These are phyloP conservation scores for Dermatophagoides farinae DNA, from an alignment of 1,140 invertebrate species.

Conservation along the genomic window DNA sequence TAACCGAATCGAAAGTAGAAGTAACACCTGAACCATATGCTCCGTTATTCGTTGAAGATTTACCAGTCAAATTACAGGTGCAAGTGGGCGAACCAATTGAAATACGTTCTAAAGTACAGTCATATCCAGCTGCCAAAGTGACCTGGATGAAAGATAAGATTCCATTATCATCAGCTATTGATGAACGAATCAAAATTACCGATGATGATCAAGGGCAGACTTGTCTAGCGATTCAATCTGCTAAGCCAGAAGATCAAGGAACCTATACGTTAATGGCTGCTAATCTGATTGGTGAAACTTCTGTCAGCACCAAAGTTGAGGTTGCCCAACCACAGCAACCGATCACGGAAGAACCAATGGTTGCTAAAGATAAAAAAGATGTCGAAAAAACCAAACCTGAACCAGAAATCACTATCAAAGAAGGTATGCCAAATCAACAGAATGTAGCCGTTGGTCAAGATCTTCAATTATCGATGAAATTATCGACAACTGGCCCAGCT, in stretches of 20 bases:
- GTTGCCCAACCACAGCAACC: not conserved
- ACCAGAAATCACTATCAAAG: not conserved
- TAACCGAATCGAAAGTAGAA: not conserved
- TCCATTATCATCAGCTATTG: not conserved
- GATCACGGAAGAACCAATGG: not conserved
- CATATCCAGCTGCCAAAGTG: slow-evolving; percentile 11
- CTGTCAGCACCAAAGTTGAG: slow-evolving; percentile 23
- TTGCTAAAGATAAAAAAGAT: not conserved
- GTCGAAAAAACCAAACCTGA: not conserved
- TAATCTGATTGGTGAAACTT: slow-evolving; percentile 36
- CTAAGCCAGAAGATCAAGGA: slow-evolving; percentile 61
- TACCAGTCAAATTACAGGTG: slow-evolving; percentile 26
- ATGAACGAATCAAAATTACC: slow-evolving; percentile 39
- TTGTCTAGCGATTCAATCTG: slow-evolving; percentile 54
- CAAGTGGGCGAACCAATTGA: slow-evolving; percentile 52
- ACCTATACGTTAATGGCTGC: slow-evolving; percentile 77
- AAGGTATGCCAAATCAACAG: not conserved
- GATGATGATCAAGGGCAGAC: slow-evolving; percentile 41
- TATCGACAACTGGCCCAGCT: not conserved
- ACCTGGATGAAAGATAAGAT: slow-evolving; percentile 15
- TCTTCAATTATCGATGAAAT: not conserved
- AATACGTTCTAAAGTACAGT: slow-evolving; percentile 40
- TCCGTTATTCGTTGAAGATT: not conserved
- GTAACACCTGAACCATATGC: slow-evolving; percentile 5
- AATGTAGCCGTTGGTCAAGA: not conserved